Evolutionary conservation across 2,888 invertebrate species (phyloP), one percentile per base, ranked within the genome.

Genomic region (Noctua janthina): DNA sequence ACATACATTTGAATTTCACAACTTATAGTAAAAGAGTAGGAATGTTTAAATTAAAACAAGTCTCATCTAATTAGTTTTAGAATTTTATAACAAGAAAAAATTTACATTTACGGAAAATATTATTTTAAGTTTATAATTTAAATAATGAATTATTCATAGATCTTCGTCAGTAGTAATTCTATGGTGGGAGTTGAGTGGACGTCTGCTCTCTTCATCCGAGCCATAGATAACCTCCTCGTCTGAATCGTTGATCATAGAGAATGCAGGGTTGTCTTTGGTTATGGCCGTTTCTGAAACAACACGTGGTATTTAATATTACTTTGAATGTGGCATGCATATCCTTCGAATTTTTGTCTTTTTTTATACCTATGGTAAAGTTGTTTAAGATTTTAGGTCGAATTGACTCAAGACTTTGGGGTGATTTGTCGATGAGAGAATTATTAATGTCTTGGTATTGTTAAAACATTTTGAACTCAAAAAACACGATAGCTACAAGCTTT

Each of bases 171-270:
- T 86, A 78, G 83, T 98, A 97, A 96, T 98, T 91, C 95, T 94
- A 91, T 97, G 97, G 73, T 97, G 97, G 74, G 98, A 97, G 88
- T 98, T 98, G 74, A 99, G 97, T 1, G 98, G 99, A 85, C 98
- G 97, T 81, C 99, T 97, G 91, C 98, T 98, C 91, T 99, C 99
- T 91, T 99, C 99, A 87, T 99, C 99, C 0, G 99, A 99, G 43
- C 99, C 99, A 94, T 99, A 99, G 91, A 99, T 98, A 15, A 99
- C 99, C 88, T 99, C 99, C 95, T 99, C 99, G 93, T 99, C 99
- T 0, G 99, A 99, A 93, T 99, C 99, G 95, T 99, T 99, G 91
- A 99, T 98, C 99, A 99, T 99, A 43, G 99, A 99, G 95, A 99
- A 99, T 20, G 99, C 98, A 72, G 99, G 99, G 97, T 99, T 99